A percentile compares a stretch with the other conserved stretches of the same genome.
Conservation (phyloP, 2,113 vertebrate species). For the Amphiprion ocellaris region DNA sequence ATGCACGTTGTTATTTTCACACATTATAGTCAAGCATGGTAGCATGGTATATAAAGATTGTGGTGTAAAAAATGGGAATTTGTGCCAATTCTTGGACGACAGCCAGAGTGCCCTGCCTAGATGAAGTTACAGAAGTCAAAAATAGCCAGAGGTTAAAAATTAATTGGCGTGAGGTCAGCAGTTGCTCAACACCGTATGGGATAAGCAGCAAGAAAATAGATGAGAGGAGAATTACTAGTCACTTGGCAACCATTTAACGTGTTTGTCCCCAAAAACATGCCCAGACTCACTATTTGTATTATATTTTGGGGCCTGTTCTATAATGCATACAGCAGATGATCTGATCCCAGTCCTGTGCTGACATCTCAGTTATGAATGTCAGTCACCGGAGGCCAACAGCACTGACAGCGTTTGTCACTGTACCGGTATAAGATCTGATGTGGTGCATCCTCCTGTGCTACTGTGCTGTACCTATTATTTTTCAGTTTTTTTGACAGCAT, state of each 20-base stretch:
- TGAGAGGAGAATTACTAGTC: slow-evolving; percentile 23
- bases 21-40: not conserved
- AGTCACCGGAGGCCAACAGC: slow-evolving; percentile 10
- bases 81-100: not conserved
- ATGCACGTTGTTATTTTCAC: slow-evolving; percentile 28
- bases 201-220: not conserved
- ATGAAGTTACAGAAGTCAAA: slow-evolving; percentile 21
- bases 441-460: too few species aligned
- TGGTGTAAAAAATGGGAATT: slow-evolving; percentile 1
- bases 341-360: not conserved
- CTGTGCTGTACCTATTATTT: not conserved
- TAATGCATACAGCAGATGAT: slow-evolving; percentile 24
- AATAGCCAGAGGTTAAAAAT: slow-evolving; percentile 33
- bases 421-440: not conserved
- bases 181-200: not conserved
- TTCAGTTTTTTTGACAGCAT: not conserved
- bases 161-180: slow-evolving; percentile 26
- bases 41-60: not conserved
- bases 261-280: slow-evolving; percentile 27
- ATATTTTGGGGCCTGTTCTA: slow-evolving; percentile 4
- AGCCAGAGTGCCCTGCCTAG: not conserved
- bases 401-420: not conserved
- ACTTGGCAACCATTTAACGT: slow-evolving; percentile 40
- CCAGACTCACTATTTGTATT: slow-evolving; percentile 23
- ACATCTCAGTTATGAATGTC: slow-evolving; percentile 26